A percentile compares a stretch with the other conserved stretches of the same genome.
Conservation (phyloP, 2,888 invertebrate genomes). For the Eledone cirrhosa region DNA sequence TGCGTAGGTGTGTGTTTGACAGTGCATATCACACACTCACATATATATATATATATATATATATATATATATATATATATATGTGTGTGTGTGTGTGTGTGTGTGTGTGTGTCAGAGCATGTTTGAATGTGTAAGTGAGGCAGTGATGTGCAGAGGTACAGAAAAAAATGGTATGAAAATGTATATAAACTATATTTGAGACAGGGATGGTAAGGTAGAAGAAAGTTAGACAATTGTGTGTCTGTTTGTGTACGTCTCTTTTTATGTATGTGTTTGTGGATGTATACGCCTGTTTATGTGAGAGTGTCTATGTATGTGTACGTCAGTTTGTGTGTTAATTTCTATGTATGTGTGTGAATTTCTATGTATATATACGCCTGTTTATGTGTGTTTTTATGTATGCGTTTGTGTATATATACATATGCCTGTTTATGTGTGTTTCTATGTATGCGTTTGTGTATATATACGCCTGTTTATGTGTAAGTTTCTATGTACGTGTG, state of each 20-base stretch:
- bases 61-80: not conserved
- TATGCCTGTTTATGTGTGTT: not conserved
- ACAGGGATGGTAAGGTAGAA: not conserved
- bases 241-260: not conserved
- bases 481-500: not conserved
- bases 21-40: not conserved
- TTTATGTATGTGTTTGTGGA: not conserved
- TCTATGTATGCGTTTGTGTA: not conserved
- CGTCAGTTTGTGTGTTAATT: not conserved
- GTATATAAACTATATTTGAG: not conserved
- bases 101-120: not conserved
- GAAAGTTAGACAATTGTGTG: not conserved
- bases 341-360: not conserved
- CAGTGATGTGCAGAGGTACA: not conserved
- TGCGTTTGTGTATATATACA: not conserved
- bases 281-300: not conserved
- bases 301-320: not conserved
- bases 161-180: not conserved
- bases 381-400: not conserved
- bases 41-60: conserved; percentile 11
- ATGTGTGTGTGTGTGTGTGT: conserved; percentile 15
- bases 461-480: not conserved
- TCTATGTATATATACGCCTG: not conserved
- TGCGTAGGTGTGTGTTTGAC: not conserved
- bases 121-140: not conserved